Conservation (phyloP, 2,888 invertebrate genomes). For the Lasius platythorax region DNA sequence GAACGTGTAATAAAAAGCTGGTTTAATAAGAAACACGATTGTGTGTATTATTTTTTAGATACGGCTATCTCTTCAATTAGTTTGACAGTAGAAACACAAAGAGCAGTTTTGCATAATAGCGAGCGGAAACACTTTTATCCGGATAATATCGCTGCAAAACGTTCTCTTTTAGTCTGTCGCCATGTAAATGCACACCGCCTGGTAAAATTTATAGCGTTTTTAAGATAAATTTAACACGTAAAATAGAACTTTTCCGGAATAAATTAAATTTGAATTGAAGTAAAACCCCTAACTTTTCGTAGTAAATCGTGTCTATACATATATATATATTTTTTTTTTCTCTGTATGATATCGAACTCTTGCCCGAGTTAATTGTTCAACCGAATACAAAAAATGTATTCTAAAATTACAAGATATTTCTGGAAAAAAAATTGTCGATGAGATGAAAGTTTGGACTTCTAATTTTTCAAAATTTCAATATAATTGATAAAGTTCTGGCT, state of each 20-base stretch:
- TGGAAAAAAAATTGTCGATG: not conserved
- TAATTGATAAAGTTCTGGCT: not conserved
- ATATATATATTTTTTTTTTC: too few species aligned
- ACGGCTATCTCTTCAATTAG: slow-evolving; percentile 28
- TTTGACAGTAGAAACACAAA: slow-evolving; percentile 35
- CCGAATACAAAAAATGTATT: not conserved
- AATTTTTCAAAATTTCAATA: not conserved
- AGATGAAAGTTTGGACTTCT: not conserved
- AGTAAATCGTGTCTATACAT: not conserved
- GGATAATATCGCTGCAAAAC: slow-evolving; percentile 30
- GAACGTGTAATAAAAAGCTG: not conserved
- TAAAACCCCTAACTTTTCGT: not conserved
- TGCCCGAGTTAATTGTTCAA: not conserved
- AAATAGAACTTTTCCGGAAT: not conserved
- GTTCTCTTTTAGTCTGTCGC: slow-evolving; percentile 18
- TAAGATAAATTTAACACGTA: slow-evolving; percentile 29
- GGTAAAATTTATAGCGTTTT: slow-evolving; percentile 37
- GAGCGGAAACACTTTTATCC: slow-evolving; percentile 38
- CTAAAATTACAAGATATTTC: not conserved
- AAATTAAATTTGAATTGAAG: slow-evolving; percentile 38
- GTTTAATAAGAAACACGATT: slow-evolving; percentile 19
- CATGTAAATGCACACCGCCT: not conserved
- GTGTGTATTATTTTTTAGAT: not conserved
- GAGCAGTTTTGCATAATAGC: slow-evolving; percentile 42
- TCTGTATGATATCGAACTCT: not conserved